phyloP scores from a whole-genome alignment of 2,797 vertebrate genomes.

The Peromyscus aztecus region DNA sequence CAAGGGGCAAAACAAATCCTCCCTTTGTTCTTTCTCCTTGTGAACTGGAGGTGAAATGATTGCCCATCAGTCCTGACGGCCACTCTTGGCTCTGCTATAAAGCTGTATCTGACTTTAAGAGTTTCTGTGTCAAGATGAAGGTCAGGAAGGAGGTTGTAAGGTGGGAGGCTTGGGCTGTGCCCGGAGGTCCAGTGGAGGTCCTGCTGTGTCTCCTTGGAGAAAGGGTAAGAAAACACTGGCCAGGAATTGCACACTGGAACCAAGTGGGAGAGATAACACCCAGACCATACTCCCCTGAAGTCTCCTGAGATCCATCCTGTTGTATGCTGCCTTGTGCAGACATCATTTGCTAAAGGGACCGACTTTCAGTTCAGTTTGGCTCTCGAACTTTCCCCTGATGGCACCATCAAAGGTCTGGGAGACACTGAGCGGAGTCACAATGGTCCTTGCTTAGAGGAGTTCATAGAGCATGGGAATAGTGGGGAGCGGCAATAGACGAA shows the following conservation, averaged over 20 bases:
- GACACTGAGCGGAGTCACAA: neutral
- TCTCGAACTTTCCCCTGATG: neutral
- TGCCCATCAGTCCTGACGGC: neutral
- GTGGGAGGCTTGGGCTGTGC: neutral
- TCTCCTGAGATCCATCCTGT: neutral
- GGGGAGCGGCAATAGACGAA: neutral
- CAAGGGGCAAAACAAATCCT: neutral
- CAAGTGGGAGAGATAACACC: neutral
- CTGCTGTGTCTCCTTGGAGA: neutral
- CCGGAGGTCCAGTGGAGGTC: neutral
- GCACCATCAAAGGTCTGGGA: neutral
- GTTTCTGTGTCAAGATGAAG: neutral
- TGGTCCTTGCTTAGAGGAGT: neutral
- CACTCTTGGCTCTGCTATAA: neutral
- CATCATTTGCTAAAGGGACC: neutral
- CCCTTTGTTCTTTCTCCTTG: conserved; percentile 27
- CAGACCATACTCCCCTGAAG: accelerated
- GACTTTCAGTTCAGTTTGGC: neutral
- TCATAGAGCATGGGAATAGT: neutral
- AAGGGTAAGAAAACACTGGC: neutral
- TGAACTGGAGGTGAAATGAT: neutral
- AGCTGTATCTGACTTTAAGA: neutral
- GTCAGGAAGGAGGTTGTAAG: neutral
- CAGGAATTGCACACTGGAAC: neutral
- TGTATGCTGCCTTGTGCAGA: accelerated